Evolutionary conservation across 2,888 invertebrate genomes (phyloP).

Genomic region (Leptura quadrifasciata): DNA sequence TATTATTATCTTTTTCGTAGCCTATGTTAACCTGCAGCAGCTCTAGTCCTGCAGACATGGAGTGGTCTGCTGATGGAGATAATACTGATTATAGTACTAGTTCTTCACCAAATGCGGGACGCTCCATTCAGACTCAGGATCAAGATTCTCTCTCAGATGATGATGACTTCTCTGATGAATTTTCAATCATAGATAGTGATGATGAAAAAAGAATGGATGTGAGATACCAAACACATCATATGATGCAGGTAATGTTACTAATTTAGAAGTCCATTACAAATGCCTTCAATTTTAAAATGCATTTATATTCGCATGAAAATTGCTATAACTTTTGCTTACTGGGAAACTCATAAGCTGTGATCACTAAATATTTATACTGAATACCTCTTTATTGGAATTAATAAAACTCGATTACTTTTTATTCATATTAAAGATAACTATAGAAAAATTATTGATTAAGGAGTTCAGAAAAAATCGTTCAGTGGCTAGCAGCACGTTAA

Average conservation of each 20-base stretch:
- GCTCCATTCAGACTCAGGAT: constrained; percentile 61
- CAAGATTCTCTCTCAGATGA: constrained; percentile 75
- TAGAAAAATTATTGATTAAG: too few species aligned
- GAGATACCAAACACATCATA: constrained; percentile 63
- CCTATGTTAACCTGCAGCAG: constrained; percentile 64
- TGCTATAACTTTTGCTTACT: too few species aligned
- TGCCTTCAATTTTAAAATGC: too few species aligned
- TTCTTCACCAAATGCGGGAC: constrained; percentile 64
- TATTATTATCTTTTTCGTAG: constrained; percentile 53
- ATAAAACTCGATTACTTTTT: too few species aligned
- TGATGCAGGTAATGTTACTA: constrained; percentile 60
- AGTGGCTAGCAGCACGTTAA: too few species aligned
- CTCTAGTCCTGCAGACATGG: constrained; percentile 65
- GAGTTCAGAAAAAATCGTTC: too few species aligned
- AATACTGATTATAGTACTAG: constrained; percentile 70
- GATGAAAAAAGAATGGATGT: constrained; percentile 77
- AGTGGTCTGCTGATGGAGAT: constrained; percentile 71
- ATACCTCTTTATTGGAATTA: too few species aligned
- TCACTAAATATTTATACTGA: too few species aligned
- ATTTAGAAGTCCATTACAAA: too few species aligned
- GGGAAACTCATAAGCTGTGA: too few species aligned
- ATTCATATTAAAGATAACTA: too few species aligned
- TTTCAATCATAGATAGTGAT: constrained; percentile 87
- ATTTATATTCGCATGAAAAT: too few species aligned
- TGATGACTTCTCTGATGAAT: constrained; percentile 82